These are phyloP conservation scores for Temnothorax rugatulus DNA, from an alignment of 2,888 invertebrate genomes.

Conservation along the genomic window DNA sequence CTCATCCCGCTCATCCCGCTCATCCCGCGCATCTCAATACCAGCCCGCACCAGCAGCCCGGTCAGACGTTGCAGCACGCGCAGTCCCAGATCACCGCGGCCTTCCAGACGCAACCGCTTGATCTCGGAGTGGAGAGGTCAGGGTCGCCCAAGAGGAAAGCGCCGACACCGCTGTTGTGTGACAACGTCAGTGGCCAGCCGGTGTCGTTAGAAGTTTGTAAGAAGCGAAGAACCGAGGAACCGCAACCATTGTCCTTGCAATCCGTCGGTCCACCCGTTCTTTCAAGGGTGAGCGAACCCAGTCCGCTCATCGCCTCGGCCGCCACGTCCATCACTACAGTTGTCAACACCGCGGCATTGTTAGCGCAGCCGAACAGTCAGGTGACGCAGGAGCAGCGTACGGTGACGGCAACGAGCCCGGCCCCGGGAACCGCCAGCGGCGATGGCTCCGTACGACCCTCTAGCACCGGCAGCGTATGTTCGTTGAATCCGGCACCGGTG, in stretches of 20 bases:
- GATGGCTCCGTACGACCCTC: conserved; percentile 88
- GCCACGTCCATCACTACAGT: conserved; percentile 91
- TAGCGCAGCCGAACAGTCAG: conserved; percentile 77
- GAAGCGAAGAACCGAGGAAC: conserved; percentile 88
- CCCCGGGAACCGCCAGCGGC: conserved; percentile 88
- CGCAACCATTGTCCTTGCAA: conserved; percentile 82
- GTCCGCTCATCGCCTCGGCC: conserved; percentile 91
- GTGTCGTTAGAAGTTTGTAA: conserved; percentile 88
- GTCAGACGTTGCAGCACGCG: conserved; percentile 71
- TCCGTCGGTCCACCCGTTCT: conserved; percentile 86
- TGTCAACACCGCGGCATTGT: conserved; percentile 89
- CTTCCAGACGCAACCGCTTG: conserved; percentile 93
- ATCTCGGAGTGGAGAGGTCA: conserved; percentile 89
- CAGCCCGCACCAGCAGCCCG: conserved; percentile 73
- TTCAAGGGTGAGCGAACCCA: conserved; percentile 89
- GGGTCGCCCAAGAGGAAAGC: conserved; percentile 89
- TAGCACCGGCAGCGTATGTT: conserved; percentile 87
- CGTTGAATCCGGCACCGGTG: conserved; percentile 85
- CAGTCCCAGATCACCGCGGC: conserved; percentile 82
- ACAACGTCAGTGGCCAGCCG: conserved; percentile 86
- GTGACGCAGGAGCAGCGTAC: conserved; percentile 74
- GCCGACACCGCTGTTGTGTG: conserved; percentile 86
- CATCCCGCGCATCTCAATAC: conserved; percentile 76
- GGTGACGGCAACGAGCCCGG: conserved; percentile 84
- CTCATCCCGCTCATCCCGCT: conserved; percentile 81